phyloP scores from a whole-genome alignment of 1,140 invertebrate species.

The Branchinecta lynchi region DNA sequence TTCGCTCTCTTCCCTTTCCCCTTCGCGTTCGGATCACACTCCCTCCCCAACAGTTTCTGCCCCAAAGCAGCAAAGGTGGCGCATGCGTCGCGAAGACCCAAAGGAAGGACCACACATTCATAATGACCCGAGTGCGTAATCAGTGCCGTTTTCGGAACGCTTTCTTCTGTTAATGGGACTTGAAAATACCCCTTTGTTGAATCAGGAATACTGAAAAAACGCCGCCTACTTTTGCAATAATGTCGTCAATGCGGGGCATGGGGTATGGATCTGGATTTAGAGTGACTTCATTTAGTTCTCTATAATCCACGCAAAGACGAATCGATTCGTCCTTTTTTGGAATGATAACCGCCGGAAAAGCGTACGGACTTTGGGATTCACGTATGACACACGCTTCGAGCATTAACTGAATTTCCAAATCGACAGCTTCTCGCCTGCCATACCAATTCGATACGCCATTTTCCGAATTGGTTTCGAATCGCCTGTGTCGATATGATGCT shows the following conservation, averaged over 20 bases:
- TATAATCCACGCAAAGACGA: conserved; percentile 34
- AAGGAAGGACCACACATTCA: no score
- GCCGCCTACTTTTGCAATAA: conserved; percentile 27
- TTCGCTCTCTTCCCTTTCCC: no score
- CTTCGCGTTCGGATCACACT: no score
- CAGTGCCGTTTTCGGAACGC: conserved; percentile 32
- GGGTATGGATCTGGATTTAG: conserved; percentile 30
- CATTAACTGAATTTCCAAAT: no score
- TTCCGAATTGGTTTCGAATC: no score
- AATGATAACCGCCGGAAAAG: conserved; percentile 17
- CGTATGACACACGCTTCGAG: no score
- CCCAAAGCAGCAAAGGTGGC: conserved; percentile 22
- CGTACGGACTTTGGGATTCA: no score
- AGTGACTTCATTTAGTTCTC: conserved; percentile 33
- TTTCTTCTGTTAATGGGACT: conserved; percentile 27
- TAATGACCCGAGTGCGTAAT: conserved; percentile 25
- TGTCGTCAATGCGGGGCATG: conserved; percentile 31
- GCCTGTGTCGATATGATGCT: no score
- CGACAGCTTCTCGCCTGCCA: no score
- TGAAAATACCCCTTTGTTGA: no score
- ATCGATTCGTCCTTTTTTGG: conserved; percentile 25
- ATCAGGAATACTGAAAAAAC: no score
- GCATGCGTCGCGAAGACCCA: conserved; percentile 20
- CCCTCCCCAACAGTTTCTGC: conserved; percentile 21
- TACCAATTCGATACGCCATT: no score